Base-by-base conservation (phyloP, 2,888 invertebrate genomes). In the Leptogaster cylindrica region DNA sequence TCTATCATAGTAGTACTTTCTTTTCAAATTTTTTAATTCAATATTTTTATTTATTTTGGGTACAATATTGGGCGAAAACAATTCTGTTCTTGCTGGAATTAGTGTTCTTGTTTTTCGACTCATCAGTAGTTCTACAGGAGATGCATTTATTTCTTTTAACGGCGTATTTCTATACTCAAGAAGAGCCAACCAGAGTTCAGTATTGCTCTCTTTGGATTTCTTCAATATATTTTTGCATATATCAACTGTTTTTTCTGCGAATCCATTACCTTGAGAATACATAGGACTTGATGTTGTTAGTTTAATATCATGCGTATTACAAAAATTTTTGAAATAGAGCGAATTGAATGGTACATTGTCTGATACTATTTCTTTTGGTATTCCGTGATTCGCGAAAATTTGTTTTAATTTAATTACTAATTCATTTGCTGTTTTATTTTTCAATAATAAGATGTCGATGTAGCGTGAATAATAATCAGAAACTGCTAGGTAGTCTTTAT, bases 381-480 rank as follows among this genome's bases (percentile, higher is more conserved):
- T n/a, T n/a, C n/a, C n/a, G n/a, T n/a, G n/a, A n/a, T n/a, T n/a
- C n/a, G n/a, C n/a, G n/a, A n/a, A n/a, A n/a, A n/a, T n/a, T n/a
- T 8, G 5, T 14, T 44, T 14, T 14, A 16, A 44, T 16, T 10
- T 1, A 16, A 16, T 44, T 1, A 44, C 18, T 12, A 44, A 10
- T 44, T 44, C 44, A 18, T 44, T 44, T 44, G 16, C 39, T 44
- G 44, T 44, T 44, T 44, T 44, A 44, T 44, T 4, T 18, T 44
- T 44, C 16, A 44, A 8, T 12, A 44, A 12, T 16, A 44, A 16
- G 8, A 44, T 44, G 18, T 44, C 44, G 44, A 44, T 44, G 18
- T 44, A 44, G 44, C 44, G 44, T 44, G 44, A 44, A 44, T 44
- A 44, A 18, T 44, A 44, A 44, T 44, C 44, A 16, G 16, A 44